Evolutionary conservation across 2,888 invertebrate genomes (phyloP).

Genomic region (Campoplex nolae): DNA sequence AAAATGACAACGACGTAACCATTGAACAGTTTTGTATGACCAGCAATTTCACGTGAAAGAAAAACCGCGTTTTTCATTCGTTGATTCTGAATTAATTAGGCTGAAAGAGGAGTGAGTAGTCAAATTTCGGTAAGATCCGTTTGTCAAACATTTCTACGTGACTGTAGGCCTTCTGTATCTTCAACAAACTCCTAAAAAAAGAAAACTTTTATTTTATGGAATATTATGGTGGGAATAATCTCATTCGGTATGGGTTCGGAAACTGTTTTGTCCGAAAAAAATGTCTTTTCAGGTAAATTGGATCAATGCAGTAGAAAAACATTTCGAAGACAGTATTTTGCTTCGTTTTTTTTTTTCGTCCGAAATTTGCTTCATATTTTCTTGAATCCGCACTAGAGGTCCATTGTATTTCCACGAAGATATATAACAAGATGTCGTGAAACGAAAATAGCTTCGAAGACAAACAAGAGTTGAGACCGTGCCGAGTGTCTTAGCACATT

Average conservation of each 20-base stretch:
- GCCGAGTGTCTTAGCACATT: constrained; percentile 19
- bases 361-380: neutral
- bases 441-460: constrained; percentile 1
- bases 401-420: constrained; percentile 7
- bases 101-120: neutral
- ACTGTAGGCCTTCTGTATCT: neutral
- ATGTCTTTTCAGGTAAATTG: constrained; percentile 33
- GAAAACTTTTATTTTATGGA: constrained; percentile 9
- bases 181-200: neutral
- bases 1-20: neutral
- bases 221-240: neutral
- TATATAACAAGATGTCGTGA: constrained; percentile 50
- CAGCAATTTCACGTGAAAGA: neutral
- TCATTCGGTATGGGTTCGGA: neutral
- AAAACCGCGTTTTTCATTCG: neutral
- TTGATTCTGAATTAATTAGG: neutral
- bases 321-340: neutral
- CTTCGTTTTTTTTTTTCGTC: constrained; percentile 16
- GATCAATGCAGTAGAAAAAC: constrained; percentile 21
- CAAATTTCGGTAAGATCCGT: neutral
- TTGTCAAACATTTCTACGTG: neutral
- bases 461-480: no score
- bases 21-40: neutral
- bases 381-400: neutral
- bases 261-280: neutral